Evolutionary conservation across 1,140 invertebrate species (phyloP).

Genomic region (Trichonephila inaurata): DNA sequence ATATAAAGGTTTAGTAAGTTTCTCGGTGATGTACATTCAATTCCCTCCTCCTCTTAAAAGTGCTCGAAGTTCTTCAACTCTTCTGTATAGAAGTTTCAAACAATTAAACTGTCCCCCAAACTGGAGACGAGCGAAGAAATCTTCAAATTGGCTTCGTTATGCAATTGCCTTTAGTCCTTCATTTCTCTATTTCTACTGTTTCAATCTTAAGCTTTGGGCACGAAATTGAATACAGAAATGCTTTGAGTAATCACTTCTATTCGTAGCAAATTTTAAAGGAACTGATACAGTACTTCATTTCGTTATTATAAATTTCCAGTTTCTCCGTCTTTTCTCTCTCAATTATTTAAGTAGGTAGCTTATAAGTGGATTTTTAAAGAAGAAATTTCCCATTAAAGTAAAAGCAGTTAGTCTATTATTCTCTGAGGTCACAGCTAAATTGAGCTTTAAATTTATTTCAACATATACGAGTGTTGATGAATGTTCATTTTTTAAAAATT

Average conservation of each 20-base stretch:
- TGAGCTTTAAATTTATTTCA: too few species aligned
- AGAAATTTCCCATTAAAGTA: background rate
- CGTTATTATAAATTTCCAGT: constrained; percentile 3
- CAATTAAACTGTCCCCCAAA: constrained; percentile 44
- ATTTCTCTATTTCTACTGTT: background rate
- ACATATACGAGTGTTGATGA: too few species aligned
- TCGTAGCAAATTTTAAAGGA: constrained; percentile 6
- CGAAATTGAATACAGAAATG: constrained; percentile 35
- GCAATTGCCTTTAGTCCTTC: constrained; percentile 33
- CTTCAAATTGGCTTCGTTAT: constrained; percentile 66
- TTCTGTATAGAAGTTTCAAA: background rate
- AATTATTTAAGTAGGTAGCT: background rate
- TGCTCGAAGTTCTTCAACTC: constrained; percentile 11
- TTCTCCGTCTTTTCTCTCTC: background rate
- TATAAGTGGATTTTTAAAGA: background rate
- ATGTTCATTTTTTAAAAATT: too few species aligned
- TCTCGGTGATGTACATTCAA: background rate
- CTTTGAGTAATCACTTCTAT: constrained; percentile 41
- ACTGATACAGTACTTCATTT: constrained; percentile 7
- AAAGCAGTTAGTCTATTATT: background rate
- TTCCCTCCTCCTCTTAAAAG: background rate
- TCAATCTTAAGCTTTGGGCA: constrained; percentile 4
- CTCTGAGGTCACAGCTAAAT: too few species aligned
- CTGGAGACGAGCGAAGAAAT: background rate
- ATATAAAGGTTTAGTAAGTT: too few species aligned